Percentiles rank a stretch among this genome's conserved stretches.
Evolutionary conservation across 2,888 invertebrate species (phyloP).

Genomic region (Dicranocentrus wangi): DNA sequence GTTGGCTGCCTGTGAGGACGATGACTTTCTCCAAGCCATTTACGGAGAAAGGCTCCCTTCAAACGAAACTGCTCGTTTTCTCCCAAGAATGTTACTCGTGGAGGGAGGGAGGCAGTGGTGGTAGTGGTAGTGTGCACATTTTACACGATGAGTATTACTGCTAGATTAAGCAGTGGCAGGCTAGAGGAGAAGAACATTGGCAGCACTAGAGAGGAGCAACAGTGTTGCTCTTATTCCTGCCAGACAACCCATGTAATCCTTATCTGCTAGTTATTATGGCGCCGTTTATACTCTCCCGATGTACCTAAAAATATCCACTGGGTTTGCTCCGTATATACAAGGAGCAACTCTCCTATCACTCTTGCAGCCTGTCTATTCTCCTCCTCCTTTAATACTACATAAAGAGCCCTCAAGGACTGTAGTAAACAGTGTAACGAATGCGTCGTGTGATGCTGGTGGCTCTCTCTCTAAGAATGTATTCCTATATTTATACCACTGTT

Average conservation of each 20-base stretch:
- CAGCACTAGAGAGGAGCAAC: slow-evolving; percentile 45
- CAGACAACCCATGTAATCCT: slow-evolving; percentile 41
- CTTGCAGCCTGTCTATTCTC: slow-evolving; percentile 26
- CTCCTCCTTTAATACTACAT: slow-evolving; percentile 39
- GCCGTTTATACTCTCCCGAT: background rate
- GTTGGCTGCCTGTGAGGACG: slow-evolving; percentile 61
- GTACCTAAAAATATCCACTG: background rate
- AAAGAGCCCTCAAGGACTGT: slow-evolving; percentile 63
- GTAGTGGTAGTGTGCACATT: too few relatives aligned
- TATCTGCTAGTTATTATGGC: slow-evolving; percentile 42
- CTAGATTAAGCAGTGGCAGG: slow-evolving; percentile 49
- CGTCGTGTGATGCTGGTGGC: slow-evolving; percentile 12
- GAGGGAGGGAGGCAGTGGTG: too few relatives aligned
- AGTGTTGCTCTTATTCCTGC: slow-evolving; percentile 37
- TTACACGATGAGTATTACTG: slow-evolving; percentile 33
- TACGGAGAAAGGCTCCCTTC: slow-evolving; percentile 45
- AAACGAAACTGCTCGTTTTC: too few relatives aligned
- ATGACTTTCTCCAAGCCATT: slow-evolving; percentile 63
- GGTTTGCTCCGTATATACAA: background rate
- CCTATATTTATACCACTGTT: too few relatives aligned
- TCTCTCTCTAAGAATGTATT: too few relatives aligned
- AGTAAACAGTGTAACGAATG: slow-evolving; percentile 44
- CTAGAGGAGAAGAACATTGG: background rate
- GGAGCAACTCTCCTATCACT: background rate
- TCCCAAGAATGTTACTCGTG: too few relatives aligned